phyloP scores from a whole-genome alignment of 2,888 invertebrate species.

The Philonicus albiceps region DNA sequence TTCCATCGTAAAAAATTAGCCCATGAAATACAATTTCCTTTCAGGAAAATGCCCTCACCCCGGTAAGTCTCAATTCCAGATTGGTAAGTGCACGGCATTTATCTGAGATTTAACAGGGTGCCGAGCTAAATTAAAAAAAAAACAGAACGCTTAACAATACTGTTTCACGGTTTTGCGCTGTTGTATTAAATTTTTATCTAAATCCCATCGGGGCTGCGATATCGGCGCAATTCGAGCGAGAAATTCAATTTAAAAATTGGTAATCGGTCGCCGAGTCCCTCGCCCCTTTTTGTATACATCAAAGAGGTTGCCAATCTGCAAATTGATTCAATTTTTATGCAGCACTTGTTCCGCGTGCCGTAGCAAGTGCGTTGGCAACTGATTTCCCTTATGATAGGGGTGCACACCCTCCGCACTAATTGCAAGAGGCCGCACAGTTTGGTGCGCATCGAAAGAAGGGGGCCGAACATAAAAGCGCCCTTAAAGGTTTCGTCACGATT shows the following conservation, averaged over 20 bases:
- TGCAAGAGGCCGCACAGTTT: not conserved
- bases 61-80: not conserved
- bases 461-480: not conserved
- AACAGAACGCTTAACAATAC: not conserved
- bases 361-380: not conserved
- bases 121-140: not conserved
- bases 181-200: not conserved
- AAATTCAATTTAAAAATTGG: constrained; percentile 33
- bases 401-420: constrained; percentile 18
- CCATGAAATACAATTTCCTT: not conserved
- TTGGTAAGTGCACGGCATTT: not conserved
- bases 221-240: not conserved
- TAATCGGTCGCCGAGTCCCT: constrained; percentile 1
- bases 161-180: not conserved
- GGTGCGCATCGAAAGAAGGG: not conserved
- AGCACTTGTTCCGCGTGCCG: constrained; percentile 9
- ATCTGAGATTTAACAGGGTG: not conserved
- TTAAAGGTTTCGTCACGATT: constrained; percentile 44
- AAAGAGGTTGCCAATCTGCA: constrained; percentile 25
- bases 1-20: not conserved
- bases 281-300: not conserved
- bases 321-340: constrained; percentile 39
- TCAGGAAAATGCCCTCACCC: not conserved
- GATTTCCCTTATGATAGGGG: not conserved
- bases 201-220: not conserved